phyloP scores from a whole-genome alignment of 2,888 invertebrate species.

The Marasmarcha lunaedactyla region DNA sequence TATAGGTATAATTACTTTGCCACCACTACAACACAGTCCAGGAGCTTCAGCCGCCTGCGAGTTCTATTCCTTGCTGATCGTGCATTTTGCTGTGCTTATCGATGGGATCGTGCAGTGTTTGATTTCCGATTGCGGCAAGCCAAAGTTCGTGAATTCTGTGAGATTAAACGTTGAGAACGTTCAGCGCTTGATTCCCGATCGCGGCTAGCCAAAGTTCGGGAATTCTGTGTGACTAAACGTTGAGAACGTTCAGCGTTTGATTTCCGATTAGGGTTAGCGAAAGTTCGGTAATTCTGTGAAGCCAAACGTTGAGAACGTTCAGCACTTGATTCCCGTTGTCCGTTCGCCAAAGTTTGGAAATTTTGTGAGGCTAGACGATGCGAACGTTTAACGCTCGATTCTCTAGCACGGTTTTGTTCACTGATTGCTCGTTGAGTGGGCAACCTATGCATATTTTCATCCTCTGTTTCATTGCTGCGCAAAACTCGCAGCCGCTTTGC shows the following conservation, averaged over 20 bases:
- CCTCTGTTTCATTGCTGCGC: too few species aligned
- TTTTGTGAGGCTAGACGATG: slow-evolving; percentile 1
- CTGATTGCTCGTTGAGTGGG: slow-evolving; percentile 15
- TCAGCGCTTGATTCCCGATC: too few species aligned
- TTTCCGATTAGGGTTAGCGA: not conserved
- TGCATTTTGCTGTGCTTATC: slow-evolving; percentile 1
- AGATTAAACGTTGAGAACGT: too few species aligned
- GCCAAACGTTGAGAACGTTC: too few species aligned
- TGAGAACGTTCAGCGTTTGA: too few species aligned
- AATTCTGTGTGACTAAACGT: too few species aligned
- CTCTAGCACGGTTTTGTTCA: too few species aligned
- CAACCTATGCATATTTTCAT: too few species aligned
- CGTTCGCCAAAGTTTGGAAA: not conserved
- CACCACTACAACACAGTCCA: slow-evolving; percentile 14
- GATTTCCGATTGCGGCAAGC: slow-evolving; percentile 6
- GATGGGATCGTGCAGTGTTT: too few species aligned
- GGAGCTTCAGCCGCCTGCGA: slow-evolving; percentile 1
- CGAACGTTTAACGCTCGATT: slow-evolving; percentile 1
- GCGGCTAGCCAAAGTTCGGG: too few species aligned
- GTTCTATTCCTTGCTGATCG: slow-evolving; percentile 3
- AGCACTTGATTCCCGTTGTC: slow-evolving; percentile 4
- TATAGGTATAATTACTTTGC: slow-evolving; percentile 10
- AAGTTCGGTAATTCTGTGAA: slow-evolving; percentile 4
- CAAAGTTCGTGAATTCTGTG: slow-evolving; percentile 5
- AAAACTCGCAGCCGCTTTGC: too few species aligned